Conservation (phyloP, 1,140 invertebrate species). For the Leptinotarsa texana region DNA sequence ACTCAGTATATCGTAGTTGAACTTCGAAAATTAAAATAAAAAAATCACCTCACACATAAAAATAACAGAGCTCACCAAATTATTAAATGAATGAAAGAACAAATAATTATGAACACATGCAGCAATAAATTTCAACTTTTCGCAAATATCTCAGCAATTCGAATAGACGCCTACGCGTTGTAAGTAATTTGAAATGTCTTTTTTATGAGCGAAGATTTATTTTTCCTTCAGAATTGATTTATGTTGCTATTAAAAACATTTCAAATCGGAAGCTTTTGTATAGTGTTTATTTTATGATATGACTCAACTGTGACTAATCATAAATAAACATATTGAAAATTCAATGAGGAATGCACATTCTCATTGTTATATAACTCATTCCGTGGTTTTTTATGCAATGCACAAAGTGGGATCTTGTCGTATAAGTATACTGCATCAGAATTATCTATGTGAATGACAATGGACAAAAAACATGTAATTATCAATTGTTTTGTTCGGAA, state of each 20-base stretch:
- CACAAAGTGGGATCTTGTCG: background rate
- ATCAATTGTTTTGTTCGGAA: too few species aligned
- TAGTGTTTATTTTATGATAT: constrained; percentile 1
- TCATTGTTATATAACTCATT: constrained; percentile 1
- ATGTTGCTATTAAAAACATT: background rate
- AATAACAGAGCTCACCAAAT: too few species aligned
- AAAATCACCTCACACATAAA: too few species aligned
- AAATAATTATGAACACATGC: too few species aligned
- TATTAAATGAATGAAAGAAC: too few species aligned
- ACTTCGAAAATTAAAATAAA: too few species aligned
- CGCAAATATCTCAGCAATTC: too few species aligned
- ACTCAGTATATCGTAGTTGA: too few species aligned
- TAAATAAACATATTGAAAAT: constrained; percentile 2
- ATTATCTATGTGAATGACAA: background rate
- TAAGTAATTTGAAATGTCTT: too few species aligned
- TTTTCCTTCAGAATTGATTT: background rate
- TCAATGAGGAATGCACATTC: background rate
- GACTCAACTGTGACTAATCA: background rate
- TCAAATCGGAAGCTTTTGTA: background rate
- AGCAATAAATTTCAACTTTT: too few species aligned
- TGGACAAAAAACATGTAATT: background rate
- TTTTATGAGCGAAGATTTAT: too few species aligned
- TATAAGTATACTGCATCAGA: background rate
- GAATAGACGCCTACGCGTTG: too few species aligned
- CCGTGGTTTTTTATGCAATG: background rate